Conservation (phyloP, 2,113 vertebrate genomes). For the Puffinus mauretanicus region DNA sequence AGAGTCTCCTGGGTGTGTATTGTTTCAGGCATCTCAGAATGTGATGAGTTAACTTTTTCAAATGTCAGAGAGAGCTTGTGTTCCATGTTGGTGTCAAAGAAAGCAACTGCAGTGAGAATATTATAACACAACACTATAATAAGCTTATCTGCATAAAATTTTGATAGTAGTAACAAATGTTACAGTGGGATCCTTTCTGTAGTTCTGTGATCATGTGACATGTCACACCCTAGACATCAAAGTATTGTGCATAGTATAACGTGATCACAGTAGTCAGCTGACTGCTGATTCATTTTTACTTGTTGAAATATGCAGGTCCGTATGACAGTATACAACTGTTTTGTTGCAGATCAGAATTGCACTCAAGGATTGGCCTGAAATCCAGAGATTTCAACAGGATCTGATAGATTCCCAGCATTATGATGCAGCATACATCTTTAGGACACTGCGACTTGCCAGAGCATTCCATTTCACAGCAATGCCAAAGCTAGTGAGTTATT, state of each 20-base stretch:
- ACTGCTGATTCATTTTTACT: neutral
- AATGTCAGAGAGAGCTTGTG: neutral
- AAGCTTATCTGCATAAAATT: neutral
- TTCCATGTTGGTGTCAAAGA: neutral
- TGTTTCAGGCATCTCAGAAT: neutral
- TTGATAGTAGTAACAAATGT: neutral
- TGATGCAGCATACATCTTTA: conserved; percentile 83
- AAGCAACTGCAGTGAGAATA: neutral
- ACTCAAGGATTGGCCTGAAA: conserved; percentile 88
- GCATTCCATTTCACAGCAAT: conserved; percentile 90
- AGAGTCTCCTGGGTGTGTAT: neutral
- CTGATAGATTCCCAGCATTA: conserved; percentile 83
- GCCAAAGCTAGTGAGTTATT: conserved; percentile 80
- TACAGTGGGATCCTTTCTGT: neutral
- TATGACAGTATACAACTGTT: neutral
- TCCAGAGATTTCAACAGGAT: conserved; percentile 84
- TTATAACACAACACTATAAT: neutral
- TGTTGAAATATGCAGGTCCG: neutral
- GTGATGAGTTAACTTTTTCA: neutral
- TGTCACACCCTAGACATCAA: neutral
- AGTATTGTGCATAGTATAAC: neutral
- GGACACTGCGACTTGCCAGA: conserved; percentile 77
- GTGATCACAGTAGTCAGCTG: neutral
- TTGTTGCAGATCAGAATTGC: conserved; percentile 83
- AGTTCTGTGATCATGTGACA: neutral